Evolutionary conservation across 2,797 vertebrate species (phyloP).

Genomic region (Notolepis coatsorum): DNA sequence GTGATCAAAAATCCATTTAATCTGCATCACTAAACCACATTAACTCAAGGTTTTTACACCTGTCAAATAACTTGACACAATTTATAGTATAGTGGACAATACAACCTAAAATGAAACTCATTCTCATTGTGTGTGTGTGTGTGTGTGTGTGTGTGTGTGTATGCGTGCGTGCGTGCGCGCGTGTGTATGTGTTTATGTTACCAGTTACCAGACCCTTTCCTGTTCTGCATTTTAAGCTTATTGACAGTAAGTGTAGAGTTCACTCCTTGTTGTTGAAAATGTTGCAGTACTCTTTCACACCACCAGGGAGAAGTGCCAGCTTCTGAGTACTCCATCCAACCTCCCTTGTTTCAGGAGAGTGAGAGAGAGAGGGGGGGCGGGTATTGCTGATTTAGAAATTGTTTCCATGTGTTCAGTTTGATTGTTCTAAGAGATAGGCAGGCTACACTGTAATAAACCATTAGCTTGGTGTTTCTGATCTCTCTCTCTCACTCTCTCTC

Average conservation of each 20-base stretch:
- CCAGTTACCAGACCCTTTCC: background rate
- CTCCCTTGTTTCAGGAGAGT: background rate
- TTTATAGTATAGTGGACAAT: background rate
- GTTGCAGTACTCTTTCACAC: background rate
- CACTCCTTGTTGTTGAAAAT: no score
- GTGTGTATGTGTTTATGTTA: background rate
- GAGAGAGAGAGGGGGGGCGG: background rate
- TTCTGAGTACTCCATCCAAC: background rate
- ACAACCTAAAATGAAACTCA: no score
- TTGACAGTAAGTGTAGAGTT: background rate
- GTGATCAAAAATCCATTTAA: background rate
- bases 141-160: background rate
- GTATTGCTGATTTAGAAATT: background rate
- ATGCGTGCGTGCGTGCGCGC: background rate
- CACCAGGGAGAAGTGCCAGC: conserved; percentile 51
- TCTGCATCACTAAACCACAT: no score
- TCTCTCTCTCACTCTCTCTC: no score
- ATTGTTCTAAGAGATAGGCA: background rate
- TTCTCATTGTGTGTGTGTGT: no score
- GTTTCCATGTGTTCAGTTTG: background rate
- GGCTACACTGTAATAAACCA: conserved; percentile 10
- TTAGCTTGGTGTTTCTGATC: background rate
- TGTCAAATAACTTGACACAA: background rate
- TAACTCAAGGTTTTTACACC: no score
- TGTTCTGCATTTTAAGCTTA: background rate